A percentile compares a stretch with the other conserved stretches of the same genome.
Evolutionary conservation across 2,113 vertebrate species (phyloP).

Genomic region (Neopipo cinnamomea): DNA sequence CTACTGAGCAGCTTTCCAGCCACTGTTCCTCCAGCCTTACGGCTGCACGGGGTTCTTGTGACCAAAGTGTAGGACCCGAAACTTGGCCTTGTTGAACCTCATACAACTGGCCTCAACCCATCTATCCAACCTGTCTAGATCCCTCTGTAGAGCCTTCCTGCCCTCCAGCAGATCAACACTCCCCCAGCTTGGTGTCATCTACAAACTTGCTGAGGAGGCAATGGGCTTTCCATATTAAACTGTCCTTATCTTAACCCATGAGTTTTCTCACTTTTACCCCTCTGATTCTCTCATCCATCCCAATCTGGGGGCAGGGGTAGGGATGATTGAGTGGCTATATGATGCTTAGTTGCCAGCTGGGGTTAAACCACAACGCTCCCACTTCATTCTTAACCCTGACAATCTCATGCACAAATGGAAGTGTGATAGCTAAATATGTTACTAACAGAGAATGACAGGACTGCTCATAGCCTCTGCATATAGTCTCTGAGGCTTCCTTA

Average conservation of each 20-base stretch:
- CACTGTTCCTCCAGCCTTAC: background rate
- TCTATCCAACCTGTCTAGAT: background rate
- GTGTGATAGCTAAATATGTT: background rate
- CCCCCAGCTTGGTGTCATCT: background rate
- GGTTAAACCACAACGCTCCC: background rate
- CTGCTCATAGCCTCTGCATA: background rate
- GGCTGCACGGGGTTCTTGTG: no score
- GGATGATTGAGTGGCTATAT: rapidly evolving
- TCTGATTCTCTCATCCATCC: background rate
- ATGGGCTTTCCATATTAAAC: background rate
- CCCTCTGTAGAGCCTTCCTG: background rate
- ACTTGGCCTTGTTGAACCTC: background rate
- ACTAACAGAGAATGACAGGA: background rate
- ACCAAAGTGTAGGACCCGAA: background rate
- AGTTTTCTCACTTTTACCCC: background rate
- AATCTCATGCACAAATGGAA: background rate
- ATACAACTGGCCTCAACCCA: background rate
- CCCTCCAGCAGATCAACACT: background rate
- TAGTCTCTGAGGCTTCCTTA: background rate
- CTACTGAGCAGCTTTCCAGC: background rate
- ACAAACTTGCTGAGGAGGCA: background rate
- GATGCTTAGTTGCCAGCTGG: background rate
- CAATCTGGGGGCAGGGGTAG: rapidly evolving
- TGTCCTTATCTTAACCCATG: background rate
- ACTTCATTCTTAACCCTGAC: background rate